Base-by-base conservation (phyloP, 2,888 invertebrate species). In the Tetragonula carbonaria region DNA sequence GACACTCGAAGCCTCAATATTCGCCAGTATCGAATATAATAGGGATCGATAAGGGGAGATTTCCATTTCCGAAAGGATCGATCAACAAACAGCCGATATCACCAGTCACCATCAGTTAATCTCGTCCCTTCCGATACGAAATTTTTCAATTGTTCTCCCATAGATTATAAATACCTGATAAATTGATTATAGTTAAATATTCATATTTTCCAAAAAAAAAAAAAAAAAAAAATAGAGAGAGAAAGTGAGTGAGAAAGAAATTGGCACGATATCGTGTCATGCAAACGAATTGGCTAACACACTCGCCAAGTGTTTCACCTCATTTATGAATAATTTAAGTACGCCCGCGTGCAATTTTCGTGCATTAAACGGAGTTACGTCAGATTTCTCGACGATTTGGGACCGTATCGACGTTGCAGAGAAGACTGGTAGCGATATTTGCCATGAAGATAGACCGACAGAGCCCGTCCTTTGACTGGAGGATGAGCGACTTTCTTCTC, bases 321-420 rank as follows among this genome's bases (percentile, higher is more conserved):
- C 18, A 18, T 18, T 55, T 71, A 79, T 76, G 79, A 79, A 83
- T 80, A 77, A 85, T 63, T 75, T 68, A 55, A 68, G 70, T 21
- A 59, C 16, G 16, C 16, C 70, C 33, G 23, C 38, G 57, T 55
- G 73, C 63, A 82, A 77, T 81, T 79, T 85, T 78, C 62, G 67
- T 57, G 71, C 63, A 50, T 59, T 80, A 75, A 85, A 80, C 71
- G 75, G 62, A 78, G 72, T 83, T 83, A 75, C 45, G 57, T 73
- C 72, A 72, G 72, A 86, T 86, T 85, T 62, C 80, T 67, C 50
- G 73, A 72, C 72, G 70, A 78, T 63, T 66, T 57, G 8, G 45
- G 45, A 8, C 45, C 45, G 45, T 8, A 8, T 45, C 45, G 50
- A 23, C 71, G 74, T 67, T 11, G 67, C 21, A 33, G 50, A 11